Base-by-base conservation (phyloP, 2,113 vertebrate genomes). In the Megaleporinus macrocephalus region DNA sequence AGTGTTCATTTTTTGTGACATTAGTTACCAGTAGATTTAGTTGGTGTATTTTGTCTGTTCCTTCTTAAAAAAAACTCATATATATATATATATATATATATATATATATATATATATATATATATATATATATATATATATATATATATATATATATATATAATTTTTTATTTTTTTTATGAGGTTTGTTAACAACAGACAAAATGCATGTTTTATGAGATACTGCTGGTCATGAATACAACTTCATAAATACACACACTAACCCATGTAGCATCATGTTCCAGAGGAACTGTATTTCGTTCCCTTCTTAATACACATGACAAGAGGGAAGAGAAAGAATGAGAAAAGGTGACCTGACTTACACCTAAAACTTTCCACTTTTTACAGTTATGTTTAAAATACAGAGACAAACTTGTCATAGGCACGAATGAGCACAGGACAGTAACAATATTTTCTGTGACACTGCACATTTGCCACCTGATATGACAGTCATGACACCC, bases 401-500 rank as follows among this genome's bases (percentile, higher is more conserved):
- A 62, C 73, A 49, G 51, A 20, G 55, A 33, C 29, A 57, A 15
- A 29, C 29, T 53, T 33, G 24, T 26, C 61, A 63, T 36, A 63
- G 36, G 7, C 12, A 22, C 12, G 24, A 26, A 15, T 20, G 15
- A 13, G 57, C 59, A 77, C 61, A 27, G 20, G 11, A 51, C 16
- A 15, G 29, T 47, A 11, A 12, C 1, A 14, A 65, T 15, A 77
- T 29, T 27, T 51, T 65, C 61, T 62, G 27, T 22, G n/a, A 3
- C 16, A 62, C 53, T 24, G 13, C 69, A 61, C 41, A 70, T n/a
- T 44, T 27, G 10, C 20, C 22, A 44, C 20, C 10, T 70, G 33
- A 70, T n/a, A 70, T 47, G 12, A 44, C 22, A 53, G n/a, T 73
- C 33, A 71, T 65, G n/a, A 24, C 44, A 65, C 44, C 70, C 47